Conservation (phyloP, 1,140 invertebrate genomes). For the Gryon sp. region DNA sequence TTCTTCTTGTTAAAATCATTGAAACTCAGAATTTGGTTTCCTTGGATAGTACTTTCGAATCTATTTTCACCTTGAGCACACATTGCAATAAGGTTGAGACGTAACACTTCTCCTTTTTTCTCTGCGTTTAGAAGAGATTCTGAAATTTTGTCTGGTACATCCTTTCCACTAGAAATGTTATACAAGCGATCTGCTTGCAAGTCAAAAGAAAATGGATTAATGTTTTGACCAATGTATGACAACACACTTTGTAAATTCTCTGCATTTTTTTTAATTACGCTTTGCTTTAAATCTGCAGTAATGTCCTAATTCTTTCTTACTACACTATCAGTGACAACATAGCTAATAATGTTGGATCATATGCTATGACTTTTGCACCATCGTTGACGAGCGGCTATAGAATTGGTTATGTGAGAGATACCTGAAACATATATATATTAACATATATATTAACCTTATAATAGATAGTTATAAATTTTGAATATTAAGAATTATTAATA, state of each 20-base stretch:
- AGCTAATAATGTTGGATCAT: conserved; percentile 29
- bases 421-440: conserved; percentile 42
- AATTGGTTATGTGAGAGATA: conserved; percentile 55
- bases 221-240: conserved; percentile 26
- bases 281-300: conserved; percentile 38
- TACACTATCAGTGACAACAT: conserved; percentile 35
- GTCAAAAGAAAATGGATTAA: conserved; percentile 54
- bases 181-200: conserved; percentile 39
- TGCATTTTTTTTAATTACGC: conserved; percentile 28
- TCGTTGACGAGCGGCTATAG: conserved; percentile 58
- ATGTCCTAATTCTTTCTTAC: conserved; percentile 47
- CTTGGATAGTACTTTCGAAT: conserved; percentile 61
- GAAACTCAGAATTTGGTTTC: conserved; percentile 61
- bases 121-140: conserved; percentile 48
- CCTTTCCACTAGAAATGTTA: conserved; percentile 56
- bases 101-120: conserved; percentile 33
- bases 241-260: conserved; percentile 39
- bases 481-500: conserved; percentile 2
- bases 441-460: background rate
- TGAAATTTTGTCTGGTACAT: conserved; percentile 29
- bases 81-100: conserved; percentile 55
- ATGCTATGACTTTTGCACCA: conserved; percentile 57
- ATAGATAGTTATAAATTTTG: background rate
- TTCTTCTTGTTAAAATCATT: conserved; percentile 35
- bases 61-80: conserved; percentile 48